Evolutionary conservation across 1,140 invertebrate genomes (phyloP).

Genomic region (Acromyrmex charruanus): DNA sequence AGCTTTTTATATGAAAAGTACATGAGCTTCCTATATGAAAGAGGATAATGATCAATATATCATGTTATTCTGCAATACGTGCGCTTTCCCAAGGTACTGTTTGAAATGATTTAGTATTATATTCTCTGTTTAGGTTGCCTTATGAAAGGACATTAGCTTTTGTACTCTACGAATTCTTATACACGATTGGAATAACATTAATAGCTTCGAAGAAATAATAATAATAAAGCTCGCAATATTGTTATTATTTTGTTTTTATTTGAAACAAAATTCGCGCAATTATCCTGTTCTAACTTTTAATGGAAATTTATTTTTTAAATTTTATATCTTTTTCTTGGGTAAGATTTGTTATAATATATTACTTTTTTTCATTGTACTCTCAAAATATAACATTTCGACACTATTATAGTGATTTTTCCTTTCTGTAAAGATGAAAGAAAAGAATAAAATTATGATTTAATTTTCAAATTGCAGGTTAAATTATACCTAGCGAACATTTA

Average conservation of each 20-base stretch:
- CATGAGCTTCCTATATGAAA: not conserved
- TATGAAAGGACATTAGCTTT: not conserved
- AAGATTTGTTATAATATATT: too few relatives aligned
- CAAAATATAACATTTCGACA: too few relatives aligned
- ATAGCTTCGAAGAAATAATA: not conserved
- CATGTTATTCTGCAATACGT: not conserved
- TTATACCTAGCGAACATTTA: not conserved
- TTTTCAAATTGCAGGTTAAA: not conserved
- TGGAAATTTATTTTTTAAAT: too few relatives aligned
- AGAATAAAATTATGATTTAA: slow-evolving; percentile 1
- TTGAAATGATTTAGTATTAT: slow-evolving; percentile 29
- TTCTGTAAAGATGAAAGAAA: too few relatives aligned
- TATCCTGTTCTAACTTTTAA: not conserved
- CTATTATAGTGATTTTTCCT: too few relatives aligned
- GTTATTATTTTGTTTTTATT: not conserved
- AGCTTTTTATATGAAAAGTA: not conserved
- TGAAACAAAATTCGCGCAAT: not conserved
- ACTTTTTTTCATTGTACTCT: too few relatives aligned
- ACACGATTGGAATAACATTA: not conserved
- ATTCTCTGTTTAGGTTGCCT: not conserved
- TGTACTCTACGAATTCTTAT: not conserved
- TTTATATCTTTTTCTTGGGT: too few relatives aligned
- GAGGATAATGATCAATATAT: slow-evolving; percentile 5
- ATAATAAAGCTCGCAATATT: not conserved
- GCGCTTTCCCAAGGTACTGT: not conserved